phyloP scores from a whole-genome alignment of 2,113 vertebrate genomes.

The Cynocephalus volans region DNA sequence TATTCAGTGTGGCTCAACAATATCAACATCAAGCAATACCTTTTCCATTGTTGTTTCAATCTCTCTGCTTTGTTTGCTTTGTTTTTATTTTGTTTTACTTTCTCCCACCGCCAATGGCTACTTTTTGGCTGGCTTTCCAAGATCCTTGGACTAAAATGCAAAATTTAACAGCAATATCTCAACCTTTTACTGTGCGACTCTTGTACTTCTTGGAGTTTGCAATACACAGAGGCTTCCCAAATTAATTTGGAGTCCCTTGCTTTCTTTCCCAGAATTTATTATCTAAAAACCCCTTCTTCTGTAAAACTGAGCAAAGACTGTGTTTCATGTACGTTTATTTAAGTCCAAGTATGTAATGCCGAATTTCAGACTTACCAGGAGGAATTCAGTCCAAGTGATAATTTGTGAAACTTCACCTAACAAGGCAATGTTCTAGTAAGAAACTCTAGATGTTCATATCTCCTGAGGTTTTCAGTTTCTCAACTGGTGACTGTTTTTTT shows the following conservation, averaged over 20 bases:
- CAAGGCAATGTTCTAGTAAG: background rate
- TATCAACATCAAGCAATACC: background rate
- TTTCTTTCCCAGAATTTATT: background rate
- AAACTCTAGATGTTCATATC: background rate
- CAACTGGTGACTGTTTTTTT: background rate
- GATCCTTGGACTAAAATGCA: constrained; percentile 13
- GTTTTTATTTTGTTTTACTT: constrained; percentile 16
- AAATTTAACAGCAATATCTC: constrained; percentile 39
- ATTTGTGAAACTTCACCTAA: constrained; percentile 30
- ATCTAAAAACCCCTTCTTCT: background rate
- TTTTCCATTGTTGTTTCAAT: background rate
- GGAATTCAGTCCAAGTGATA: background rate
- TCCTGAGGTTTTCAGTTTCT: constrained; percentile 17
- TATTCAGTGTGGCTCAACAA: background rate
- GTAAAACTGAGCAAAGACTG: background rate
- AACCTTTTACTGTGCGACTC: background rate
- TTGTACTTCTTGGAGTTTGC: background rate
- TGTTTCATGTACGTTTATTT: background rate
- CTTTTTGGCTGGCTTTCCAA: constrained; percentile 25
- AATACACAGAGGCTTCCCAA: background rate
- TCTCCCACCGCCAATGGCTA: constrained; percentile 14
- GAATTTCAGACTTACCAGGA: background rate
- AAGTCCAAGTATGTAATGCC: background rate
- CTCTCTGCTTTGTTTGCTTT: background rate
- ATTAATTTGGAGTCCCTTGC: constrained; percentile 25